Conservation (phyloP, 2,113 vertebrate species). For the Microtus ochrogaster region DNA sequence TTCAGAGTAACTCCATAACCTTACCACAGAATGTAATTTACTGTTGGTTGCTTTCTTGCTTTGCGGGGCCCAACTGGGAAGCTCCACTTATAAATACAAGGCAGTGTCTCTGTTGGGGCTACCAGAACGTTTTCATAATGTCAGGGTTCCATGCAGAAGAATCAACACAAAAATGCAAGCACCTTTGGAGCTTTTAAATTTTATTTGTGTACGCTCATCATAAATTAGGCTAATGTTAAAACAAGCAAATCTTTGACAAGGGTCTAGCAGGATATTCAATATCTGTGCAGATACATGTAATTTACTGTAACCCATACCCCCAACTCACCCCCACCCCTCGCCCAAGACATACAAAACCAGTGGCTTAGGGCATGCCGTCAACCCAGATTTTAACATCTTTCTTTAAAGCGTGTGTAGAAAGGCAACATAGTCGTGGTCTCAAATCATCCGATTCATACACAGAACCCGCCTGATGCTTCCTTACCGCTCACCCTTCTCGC, state of each 20-base stretch:
- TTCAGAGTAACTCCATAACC: constrained; percentile 41
- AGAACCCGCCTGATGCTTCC: constrained; percentile 62
- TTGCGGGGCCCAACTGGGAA: constrained; percentile 51
- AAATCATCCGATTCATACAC: constrained; percentile 64
- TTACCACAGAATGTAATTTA: constrained; percentile 1
- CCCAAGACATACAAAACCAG: constrained; percentile 61
- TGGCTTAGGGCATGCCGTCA: constrained; percentile 69
- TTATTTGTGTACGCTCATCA: constrained; percentile 77
- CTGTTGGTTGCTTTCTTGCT: constrained; percentile 55
- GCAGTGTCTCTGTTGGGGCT: constrained; percentile 63
- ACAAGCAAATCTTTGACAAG: constrained; percentile 83
- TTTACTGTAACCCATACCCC: constrained; percentile 74
- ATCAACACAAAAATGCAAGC: constrained; percentile 77
- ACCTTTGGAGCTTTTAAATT: constrained; percentile 61
- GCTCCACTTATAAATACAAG: constrained; percentile 39
- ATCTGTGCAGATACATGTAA: constrained; percentile 85
- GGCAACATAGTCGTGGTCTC: constrained; percentile 13
- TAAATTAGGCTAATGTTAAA: constrained; percentile 84
- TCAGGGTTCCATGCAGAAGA: constrained; percentile 67
- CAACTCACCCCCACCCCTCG: rapidly evolving
- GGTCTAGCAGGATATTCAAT: constrained; percentile 82
- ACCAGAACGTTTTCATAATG: constrained; percentile 60
- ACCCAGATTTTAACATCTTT: constrained; percentile 50
- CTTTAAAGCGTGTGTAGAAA: neutral
- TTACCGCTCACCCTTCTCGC: neutral